Evolutionary conservation across 2,113 vertebrate genomes (phyloP), one percentile per base, ranked within the genome.

Genomic region (Mirza zaza): DNA sequence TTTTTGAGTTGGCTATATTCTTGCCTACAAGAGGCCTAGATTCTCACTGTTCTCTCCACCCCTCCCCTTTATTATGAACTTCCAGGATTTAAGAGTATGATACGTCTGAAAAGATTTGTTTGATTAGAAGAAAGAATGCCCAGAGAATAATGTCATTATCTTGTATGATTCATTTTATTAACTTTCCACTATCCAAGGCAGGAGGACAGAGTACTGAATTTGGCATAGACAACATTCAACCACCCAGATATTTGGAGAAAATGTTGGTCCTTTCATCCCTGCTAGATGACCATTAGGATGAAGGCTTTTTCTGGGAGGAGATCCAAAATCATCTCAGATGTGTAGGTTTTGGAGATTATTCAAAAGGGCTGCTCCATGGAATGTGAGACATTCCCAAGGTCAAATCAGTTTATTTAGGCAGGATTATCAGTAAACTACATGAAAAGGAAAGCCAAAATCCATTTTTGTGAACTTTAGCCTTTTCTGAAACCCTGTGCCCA

Each of bases 401-500:
- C 84, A 94, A 36, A 97, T 97, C 70, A 97, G 97, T 98, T 98
- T 98, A 95, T 97, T 98, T 98, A 94, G 96, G 94, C 96, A 98
- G 82, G 68, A 98, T 98, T 98, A 97, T 97, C 97, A 95, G 93
- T 87, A 97, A 97, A 98, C 86, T 95, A 65, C 83, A 68, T 95
- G 70, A 98, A 97, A 98, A 97, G 55, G 94, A 98, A 95, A 96
- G 67, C 90, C 57, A 84, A 36, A 95, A 94, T 87, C 52, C 67
- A 87, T 97, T 95, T 52, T 17, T 96, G 42, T 98, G 73, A 87
- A 96, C 86, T 57, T 92, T 34, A 71, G 3, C 93, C 82, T 94
- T 91, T 96, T 91, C 89, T 97, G 82, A 97, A 97, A 70, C 93
- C 59, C 55, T 77, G 84, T 84, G n/a, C 55, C 39, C 45, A 95